Evolutionary conservation across 2,888 invertebrate genomes (phyloP).

Genomic region (Yponomeuta sedellus): DNA sequence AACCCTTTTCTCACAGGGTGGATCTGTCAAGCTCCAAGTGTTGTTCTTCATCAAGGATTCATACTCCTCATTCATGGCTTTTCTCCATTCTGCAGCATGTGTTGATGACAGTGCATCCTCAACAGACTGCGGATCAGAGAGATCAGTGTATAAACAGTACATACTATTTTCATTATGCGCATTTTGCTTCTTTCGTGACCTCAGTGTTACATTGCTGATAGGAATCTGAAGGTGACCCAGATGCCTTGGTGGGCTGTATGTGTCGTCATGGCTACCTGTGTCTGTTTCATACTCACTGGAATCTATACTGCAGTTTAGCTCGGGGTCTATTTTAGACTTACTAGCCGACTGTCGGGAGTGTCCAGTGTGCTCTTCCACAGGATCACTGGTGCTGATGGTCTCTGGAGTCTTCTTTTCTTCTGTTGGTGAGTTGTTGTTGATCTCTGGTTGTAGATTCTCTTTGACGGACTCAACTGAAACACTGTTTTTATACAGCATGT

Average conservation of each 20-base stretch:
- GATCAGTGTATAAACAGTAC: background rate
- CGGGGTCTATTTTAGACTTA: no score
- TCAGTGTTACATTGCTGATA: background rate
- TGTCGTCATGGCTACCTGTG: background rate
- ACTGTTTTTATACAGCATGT: background rate
- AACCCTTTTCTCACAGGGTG: slow-evolving; percentile 16
- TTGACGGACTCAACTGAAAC: background rate
- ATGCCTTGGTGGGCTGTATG: background rate
- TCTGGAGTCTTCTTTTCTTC: no score
- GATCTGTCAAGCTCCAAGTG: slow-evolving; percentile 21
- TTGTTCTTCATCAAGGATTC: slow-evolving; percentile 21
- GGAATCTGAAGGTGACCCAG: background rate
- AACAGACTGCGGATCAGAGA: slow-evolving; percentile 21
- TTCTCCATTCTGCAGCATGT: slow-evolving; percentile 20
- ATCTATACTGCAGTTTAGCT: no score
- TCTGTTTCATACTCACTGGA: no score
- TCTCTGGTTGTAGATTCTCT: no score
- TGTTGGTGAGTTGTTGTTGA: no score
- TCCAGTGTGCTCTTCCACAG: no score
- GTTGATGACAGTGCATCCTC: slow-evolving; percentile 23
- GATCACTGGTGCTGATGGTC: no score
- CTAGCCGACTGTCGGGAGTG: no score
- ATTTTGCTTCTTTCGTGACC: slow-evolving; percentile 3
- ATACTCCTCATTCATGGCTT: slow-evolving; percentile 24
- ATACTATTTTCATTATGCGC: background rate